phyloP scores from a whole-genome alignment of 2,888 invertebrate genomes.

The Petrolisthes manimaculis region DNA sequence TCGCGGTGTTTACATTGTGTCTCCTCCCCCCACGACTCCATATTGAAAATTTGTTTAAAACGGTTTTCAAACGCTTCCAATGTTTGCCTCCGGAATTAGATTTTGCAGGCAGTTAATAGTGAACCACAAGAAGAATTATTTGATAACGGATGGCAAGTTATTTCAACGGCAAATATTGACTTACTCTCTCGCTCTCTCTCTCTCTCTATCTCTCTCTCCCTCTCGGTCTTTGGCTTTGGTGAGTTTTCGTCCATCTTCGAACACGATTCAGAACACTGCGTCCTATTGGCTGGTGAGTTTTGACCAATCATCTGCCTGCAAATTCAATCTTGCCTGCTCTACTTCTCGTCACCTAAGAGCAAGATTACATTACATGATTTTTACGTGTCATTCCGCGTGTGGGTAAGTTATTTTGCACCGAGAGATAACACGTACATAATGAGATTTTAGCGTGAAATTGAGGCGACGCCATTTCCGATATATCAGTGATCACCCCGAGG shows the following conservation, averaged over 20 bases:
- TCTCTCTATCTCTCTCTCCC: neutral
- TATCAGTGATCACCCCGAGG: conserved; percentile 25
- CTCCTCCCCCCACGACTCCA: conserved; percentile 54
- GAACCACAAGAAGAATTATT: conserved; percentile 66
- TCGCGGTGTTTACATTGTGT: conserved; percentile 56
- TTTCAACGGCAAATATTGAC: conserved; percentile 65
- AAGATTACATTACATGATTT: conserved; percentile 9
- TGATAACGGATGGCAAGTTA: conserved; percentile 65
- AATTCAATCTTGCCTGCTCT: conserved; percentile 18
- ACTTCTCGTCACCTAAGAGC: conserved; percentile 16
- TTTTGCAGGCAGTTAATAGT: conserved; percentile 65
- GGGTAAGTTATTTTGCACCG: neutral
- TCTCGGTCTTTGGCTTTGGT: conserved; percentile 40
- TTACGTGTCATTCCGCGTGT: neutral
- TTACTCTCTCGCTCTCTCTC: conserved; percentile 18
- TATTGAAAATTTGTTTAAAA: conserved; percentile 64
- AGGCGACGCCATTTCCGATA: conserved; percentile 19
- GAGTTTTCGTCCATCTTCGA: conserved; percentile 34
- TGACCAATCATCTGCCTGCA: conserved; percentile 12
- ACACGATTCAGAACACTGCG: neutral
- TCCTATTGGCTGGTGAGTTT: conserved; percentile 13
- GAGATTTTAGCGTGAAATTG: neutral
- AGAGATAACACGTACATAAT: conserved; percentile 7
- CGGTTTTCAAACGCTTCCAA: conserved; percentile 65
- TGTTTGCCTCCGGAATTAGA: conserved; percentile 66